phyloP scores from a whole-genome alignment of 2,797 vertebrate genomes.

The Rhadinocentrus ornatus region DNA sequence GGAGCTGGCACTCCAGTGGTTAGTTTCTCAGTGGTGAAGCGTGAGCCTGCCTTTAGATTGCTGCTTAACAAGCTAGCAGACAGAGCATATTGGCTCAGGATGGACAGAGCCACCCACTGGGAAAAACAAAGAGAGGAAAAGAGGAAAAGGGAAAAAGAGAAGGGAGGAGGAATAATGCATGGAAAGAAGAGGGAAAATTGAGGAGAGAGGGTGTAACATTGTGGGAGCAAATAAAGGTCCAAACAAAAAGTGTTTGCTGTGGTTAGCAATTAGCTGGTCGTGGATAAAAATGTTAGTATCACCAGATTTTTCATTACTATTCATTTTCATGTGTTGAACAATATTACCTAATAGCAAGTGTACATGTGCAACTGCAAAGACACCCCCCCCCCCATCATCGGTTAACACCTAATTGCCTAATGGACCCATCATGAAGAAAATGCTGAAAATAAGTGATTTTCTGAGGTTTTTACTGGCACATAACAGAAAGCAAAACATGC shows the following conservation, averaged over 20 bases:
- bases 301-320: background rate
- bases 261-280: background rate
- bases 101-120: conserved; percentile 69
- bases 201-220: background rate
- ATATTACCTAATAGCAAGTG: background rate
- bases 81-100: conserved; percentile 78
- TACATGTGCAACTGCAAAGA: background rate
- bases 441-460: too few relatives aligned
- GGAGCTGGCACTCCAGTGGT: conserved; percentile 72
- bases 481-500: too few relatives aligned
- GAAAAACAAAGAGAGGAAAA: conserved; percentile 35
- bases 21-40: conserved; percentile 73
- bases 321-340: background rate
- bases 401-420: background rate
- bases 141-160: background rate
- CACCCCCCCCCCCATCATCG: too few relatives aligned
- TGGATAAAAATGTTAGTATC: background rate
- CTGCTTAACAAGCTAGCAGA: conserved; percentile 81
- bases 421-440: background rate
- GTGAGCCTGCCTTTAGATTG: conserved; percentile 85
- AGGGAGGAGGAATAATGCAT: conserved; percentile 5
- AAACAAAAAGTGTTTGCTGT: background rate
- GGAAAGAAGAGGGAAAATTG: conserved; percentile 6
- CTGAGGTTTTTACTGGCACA: background rate
- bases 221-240: background rate